Conservation (phyloP, 2,888 invertebrate genomes). For the Agrochola litura region DNA sequence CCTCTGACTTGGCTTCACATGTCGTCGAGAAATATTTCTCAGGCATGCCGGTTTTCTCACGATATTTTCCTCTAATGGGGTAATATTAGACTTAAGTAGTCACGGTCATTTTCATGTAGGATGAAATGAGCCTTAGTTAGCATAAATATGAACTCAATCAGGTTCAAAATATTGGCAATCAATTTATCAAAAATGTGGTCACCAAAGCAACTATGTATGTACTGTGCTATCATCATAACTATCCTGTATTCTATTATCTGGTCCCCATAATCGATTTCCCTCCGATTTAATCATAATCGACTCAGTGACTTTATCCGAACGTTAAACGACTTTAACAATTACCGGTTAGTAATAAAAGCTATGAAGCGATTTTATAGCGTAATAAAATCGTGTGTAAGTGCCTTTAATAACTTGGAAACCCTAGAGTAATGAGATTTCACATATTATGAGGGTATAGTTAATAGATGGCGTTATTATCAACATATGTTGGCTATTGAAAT, state of each 20-base stretch:
- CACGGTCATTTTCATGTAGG: not conserved
- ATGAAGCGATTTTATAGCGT: constrained; percentile 63
- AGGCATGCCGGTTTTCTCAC: too few relatives aligned
- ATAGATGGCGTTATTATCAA: constrained; percentile 39
- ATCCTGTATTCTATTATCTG: constrained; percentile 23
- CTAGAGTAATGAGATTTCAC: constrained; percentile 55
- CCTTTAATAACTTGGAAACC: constrained; percentile 64
- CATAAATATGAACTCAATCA: too few relatives aligned
- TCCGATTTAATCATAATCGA: constrained; percentile 62
- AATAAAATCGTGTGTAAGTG: constrained; percentile 64
- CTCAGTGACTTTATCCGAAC: constrained; percentile 58
- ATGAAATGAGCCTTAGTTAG: not conserved
- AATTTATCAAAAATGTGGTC: not conserved
- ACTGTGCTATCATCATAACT: constrained; percentile 11
- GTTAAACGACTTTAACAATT: constrained; percentile 68
- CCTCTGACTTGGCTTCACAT: too few relatives aligned
- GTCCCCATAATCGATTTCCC: constrained; percentile 50
- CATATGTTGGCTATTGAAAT: constrained; percentile 40
- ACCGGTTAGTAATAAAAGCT: constrained; percentile 65
- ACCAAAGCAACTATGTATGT: not conserved
- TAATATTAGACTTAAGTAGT: too few relatives aligned
- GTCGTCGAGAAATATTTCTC: too few relatives aligned
- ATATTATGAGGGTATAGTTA: constrained; percentile 31
- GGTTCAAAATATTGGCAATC: not conserved
- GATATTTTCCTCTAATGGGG: too few relatives aligned